Evolutionary conservation across 2,113 vertebrate species (phyloP).

Genomic region (Heloderma charlesbogerti): DNA sequence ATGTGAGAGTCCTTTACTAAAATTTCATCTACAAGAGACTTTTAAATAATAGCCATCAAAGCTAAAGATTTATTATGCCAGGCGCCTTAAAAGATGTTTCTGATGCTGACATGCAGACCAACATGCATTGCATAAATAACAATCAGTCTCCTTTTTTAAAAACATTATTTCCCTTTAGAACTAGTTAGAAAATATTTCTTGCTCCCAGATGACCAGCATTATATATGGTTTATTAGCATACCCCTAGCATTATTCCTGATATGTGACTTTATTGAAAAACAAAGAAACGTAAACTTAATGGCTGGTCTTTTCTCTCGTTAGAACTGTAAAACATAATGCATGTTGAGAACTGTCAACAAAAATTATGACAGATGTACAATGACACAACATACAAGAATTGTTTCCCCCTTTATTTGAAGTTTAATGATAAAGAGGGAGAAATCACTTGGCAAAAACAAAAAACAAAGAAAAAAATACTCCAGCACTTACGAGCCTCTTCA

Average conservation of each 20-base stretch:
- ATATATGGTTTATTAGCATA: constrained; percentile 85
- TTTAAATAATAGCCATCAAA: constrained; percentile 72
- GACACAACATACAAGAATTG: constrained; percentile 46
- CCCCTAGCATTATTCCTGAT: constrained; percentile 78
- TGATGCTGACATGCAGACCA: constrained; percentile 78
- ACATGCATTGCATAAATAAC: constrained; percentile 79
- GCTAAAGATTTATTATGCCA: constrained; percentile 72
- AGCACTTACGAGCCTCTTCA: constrained; percentile 70
- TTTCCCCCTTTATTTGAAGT: constrained; percentile 47
- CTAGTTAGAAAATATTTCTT: constrained; percentile 88
- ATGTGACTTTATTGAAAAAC: constrained; percentile 83
- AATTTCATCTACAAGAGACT: constrained; percentile 67
- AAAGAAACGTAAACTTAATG: constrained; percentile 84
- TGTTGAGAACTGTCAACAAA: constrained; percentile 74
- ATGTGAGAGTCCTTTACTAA: constrained; percentile 55
- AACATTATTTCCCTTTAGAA: constrained; percentile 85
- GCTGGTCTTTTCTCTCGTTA: constrained; percentile 84
- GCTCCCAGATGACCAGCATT: constrained; percentile 81
- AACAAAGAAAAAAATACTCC: constrained; percentile 57
- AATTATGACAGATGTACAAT: constrained; percentile 79
- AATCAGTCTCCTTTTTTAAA: constrained; percentile 61
- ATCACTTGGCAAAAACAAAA: constrained; percentile 70
- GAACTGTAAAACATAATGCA: constrained; percentile 69
- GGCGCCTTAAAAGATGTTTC: constrained; percentile 77
- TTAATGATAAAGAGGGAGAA: constrained; percentile 71